Percentiles rank a stretch among this genome's conserved stretches.
These are phyloP conservation scores for Pocillopora verrucosa DNA, from an alignment of 64 coral and sea anemone species.

Conservation along the genomic window DNA sequence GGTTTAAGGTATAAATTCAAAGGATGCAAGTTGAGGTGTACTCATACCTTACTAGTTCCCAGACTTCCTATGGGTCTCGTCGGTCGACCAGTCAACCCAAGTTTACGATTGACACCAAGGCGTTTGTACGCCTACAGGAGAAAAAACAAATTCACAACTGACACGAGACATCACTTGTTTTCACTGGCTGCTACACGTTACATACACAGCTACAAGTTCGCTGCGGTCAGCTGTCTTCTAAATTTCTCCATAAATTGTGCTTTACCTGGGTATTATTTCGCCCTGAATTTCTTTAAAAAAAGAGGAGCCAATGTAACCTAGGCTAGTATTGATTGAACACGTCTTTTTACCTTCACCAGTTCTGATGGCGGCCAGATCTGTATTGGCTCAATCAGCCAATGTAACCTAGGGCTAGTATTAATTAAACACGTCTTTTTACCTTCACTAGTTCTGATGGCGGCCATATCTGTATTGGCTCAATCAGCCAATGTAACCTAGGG, in stretches of 20 bases:
- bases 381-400: slow-evolving; percentile 91
- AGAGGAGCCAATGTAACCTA: too few relatives aligned
- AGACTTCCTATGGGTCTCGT: slow-evolving; percentile 88
- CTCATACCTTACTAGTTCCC: slow-evolving; percentile 91
- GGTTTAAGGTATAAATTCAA: too few relatives aligned
- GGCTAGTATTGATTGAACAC: too few relatives aligned
- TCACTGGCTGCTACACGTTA: neutral
- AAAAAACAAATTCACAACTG: neutral
- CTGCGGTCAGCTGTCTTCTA: too few relatives aligned
- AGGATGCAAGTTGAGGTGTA: neutral
- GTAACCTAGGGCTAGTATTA: too few relatives aligned
- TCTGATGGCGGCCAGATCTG: slow-evolving; percentile 90
- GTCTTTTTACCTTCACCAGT: slow-evolving; percentile 89
- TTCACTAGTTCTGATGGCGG: slow-evolving; percentile 78
- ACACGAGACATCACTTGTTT: neutral
- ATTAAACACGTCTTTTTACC: slow-evolving; percentile 29
- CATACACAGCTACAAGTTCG: neutral
- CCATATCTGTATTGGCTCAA: slow-evolving; percentile 97
- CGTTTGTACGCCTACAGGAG: slow-evolving; percentile 61
- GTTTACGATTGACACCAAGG: slow-evolving; percentile 94
- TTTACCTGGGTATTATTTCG: too few relatives aligned
- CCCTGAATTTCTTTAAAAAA: too few relatives aligned
- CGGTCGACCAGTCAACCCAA: slow-evolving; percentile 78
- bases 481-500: neutral
- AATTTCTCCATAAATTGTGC: too few relatives aligned